These are phyloP conservation scores for Heliconius himera DNA, from an alignment of 1,140 invertebrate species.

Conservation along the genomic window DNA sequence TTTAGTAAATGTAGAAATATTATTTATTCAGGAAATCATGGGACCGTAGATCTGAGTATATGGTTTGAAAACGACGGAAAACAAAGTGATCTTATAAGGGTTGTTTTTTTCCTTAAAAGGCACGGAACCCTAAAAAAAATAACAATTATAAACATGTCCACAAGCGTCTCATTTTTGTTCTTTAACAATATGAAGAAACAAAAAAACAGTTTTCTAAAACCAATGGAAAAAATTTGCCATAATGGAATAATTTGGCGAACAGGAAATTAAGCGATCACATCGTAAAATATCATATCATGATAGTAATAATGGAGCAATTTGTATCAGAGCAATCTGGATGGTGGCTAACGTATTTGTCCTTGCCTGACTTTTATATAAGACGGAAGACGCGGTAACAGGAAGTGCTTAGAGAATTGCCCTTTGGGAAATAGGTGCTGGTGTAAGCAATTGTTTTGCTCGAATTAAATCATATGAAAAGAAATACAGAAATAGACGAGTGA, in stretches of 20 bases:
- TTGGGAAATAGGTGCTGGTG: neutral
- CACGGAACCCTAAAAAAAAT: too few species aligned
- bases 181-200: neutral
- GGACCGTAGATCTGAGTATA: too few species aligned
- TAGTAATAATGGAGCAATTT: neutral
- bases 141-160: too few species aligned
- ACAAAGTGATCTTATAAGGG: too few species aligned
- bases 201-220: neutral
- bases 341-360: slow-evolving; percentile 14
- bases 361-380: slow-evolving; percentile 11
- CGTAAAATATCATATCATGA: neutral
- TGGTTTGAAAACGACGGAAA: too few species aligned
- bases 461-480: neutral
- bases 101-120: too few species aligned
- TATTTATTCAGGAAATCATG: too few species aligned
- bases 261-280: slow-evolving; percentile 12
- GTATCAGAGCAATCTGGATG: slow-evolving; percentile 14
- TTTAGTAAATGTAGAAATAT: too few species aligned
- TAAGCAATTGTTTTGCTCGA: neutral
- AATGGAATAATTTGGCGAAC: neutral
- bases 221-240: neutral
- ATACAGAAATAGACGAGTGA: neutral
- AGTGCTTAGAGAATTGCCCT: neutral
- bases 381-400: slow-evolving; percentile 7
- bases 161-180: neutral